phyloP scores from a whole-genome alignment of 1,140 invertebrate species.

The Papilio helenus region DNA sequence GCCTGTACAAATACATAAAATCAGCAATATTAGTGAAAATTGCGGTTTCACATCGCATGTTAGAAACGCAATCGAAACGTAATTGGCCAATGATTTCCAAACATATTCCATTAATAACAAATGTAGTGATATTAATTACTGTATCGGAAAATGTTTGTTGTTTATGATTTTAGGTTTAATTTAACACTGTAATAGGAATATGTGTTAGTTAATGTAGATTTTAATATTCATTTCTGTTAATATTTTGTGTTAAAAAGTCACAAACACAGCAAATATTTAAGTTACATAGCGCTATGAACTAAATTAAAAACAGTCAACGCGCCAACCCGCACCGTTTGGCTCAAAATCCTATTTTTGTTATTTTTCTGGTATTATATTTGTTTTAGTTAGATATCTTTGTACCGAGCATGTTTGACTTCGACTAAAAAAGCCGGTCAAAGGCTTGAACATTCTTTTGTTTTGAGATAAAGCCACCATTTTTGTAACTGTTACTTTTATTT shows the following conservation, averaged over 20 bases:
- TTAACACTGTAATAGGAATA: not conserved
- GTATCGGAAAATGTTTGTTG: not conserved
- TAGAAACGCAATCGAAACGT: not conserved
- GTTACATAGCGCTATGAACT: no score
- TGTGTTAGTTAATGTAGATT: not conserved
- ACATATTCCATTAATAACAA: constrained; percentile 5
- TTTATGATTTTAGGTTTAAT: not conserved
- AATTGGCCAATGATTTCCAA: constrained; percentile 2
- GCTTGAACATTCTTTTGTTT: not conserved
- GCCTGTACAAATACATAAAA: not conserved
- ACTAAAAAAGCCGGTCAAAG: not conserved
- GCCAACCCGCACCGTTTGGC: not conserved
- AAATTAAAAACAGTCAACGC: no score
- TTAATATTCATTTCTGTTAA: not conserved
- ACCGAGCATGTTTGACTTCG: not conserved
- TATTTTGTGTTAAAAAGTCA: not conserved
- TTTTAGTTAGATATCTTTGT: not conserved
- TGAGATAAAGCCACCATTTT: not conserved
- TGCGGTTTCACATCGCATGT: constrained; percentile 6
- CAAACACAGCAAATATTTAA: no score
- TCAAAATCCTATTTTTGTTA: not conserved
- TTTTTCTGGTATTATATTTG: not conserved
- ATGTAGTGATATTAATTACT: not conserved
- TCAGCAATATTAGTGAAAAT: not conserved
- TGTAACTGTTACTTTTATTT: not conserved